Evolutionary conservation across 2,888 invertebrate genomes (phyloP), one percentile per base, ranked within the genome.

Genomic region (Acleris sparsana): DNA sequence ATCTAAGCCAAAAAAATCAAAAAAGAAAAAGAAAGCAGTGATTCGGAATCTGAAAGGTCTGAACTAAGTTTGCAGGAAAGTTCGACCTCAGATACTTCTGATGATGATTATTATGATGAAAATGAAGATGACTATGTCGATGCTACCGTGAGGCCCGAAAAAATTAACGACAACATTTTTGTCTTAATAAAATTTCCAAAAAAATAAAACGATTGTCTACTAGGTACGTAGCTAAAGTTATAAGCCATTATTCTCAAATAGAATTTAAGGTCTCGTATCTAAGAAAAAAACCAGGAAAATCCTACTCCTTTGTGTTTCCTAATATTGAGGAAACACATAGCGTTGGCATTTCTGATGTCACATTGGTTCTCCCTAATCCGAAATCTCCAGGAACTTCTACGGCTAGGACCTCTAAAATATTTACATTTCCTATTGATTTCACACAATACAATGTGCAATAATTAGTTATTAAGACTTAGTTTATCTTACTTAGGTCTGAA

Each of bases 31-130:
- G 3, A 3, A 51, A 3, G 33, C 3, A 25, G 2, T 29, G 46
- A 49, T 16, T 13, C 18, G 39, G 61, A 61, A 52, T 18, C 52
- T 61, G 61, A 61, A 20, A 53, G 22, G 3, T 22, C 61, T 43
- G 22, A 61, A n/a, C 3, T 59, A 20, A 59, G 49, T 33, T 59
- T 49, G 39, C 20, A 33, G 29, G 55, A 49, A 53, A 61, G 61
- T 52, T 61, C 61, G 13, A 39, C 20, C 7, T 61, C 61, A 33
- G 22, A 43, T 22, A 16, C 43, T 1, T 33, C 25, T 33, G 4
- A 22, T 3, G 0, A 22, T 22, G 2, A 3, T 18, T 29, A 22
- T 3, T 3, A 3, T 2, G 22, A 22, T 3, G 22, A 22, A 22
- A 11, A 49, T 6, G 16, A 49, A 0, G 59, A 49, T 49, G 49